Base-by-base conservation (phyloP, 2,113 vertebrate genomes). In the Poeciliopsis prolifica region DNA sequence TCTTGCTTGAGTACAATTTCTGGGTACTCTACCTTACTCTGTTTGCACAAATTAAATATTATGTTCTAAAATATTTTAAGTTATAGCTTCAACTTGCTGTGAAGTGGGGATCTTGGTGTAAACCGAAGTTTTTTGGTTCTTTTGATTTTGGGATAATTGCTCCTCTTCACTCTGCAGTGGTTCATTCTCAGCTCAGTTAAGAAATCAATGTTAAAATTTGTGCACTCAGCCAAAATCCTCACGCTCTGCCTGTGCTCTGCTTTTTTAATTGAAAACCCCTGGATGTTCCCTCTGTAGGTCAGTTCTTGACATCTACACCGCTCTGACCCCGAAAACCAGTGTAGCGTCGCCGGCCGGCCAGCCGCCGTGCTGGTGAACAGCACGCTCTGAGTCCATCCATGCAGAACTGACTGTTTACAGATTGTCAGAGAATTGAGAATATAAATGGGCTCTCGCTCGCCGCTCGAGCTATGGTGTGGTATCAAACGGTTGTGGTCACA, bases 381-480 rank as follows among this genome's bases (percentile, higher is more conserved):
- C 80, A 77, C 79, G 31, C 75, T 63, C 1, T 19, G 66, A 62
- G 80, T 72, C 70, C 83, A 66, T 63, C 66, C 85, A 68, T 19
- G 78, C 87, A 83, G 84, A 89, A 88, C 87, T 42, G 77, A 73
- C 75, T 90, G 89, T 86, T 90, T 86, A 86, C 84, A 78, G 83
- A 79, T 76, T 75, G 78, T 33, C 68, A 70, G 80, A 77, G 82
- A 77, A 80, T 61, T 64, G 74, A 80, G 76, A 85, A 83, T 83
- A 85, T 77, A 86, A 89, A 89, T 77, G 44, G 83, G 72, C 40
- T 79, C 73, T 65, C 70, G 74, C 84, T 74, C 40, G 15, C 19
- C 60, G n/a, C n/a, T 72, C 66, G 74, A 60, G 13, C 67, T 72
- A 30, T 81, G 62, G 74, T 48, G 61, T 80, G 74, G 78, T 61